A percentile compares a stretch with the other conserved stretches of the same genome.
Conservation (phyloP, 35 echinoderm and acorn worm species). For the Apostichopus californicus region DNA sequence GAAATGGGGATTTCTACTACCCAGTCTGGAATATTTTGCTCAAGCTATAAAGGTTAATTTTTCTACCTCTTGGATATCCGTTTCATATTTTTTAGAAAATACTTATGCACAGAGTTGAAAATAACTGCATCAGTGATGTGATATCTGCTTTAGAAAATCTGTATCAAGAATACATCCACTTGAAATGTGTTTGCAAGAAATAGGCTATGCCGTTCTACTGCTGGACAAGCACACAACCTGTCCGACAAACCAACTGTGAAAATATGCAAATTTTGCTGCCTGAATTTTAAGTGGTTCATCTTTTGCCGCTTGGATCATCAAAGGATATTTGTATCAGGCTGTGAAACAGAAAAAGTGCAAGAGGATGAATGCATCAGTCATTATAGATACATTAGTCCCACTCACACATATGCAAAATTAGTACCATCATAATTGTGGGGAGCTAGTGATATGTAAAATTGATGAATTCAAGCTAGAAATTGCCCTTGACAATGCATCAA, state of each 20-base stretch:
- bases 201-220: background rate
- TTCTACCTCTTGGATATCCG: no score
- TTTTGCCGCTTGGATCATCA: background rate
- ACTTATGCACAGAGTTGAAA: no score
- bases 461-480: slow-evolving; percentile 32
- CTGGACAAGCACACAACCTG: background rate
- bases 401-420: background rate
- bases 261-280: background rate
- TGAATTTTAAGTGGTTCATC: background rate
- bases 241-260: background rate
- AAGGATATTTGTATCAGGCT: background rate
- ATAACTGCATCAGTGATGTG: no score
- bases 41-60: no score
- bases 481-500: slow-evolving; percentile 42
- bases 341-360: background rate
- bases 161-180: no score
- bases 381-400: background rate
- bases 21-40: no score
- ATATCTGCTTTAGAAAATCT: no score
- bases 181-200: background rate
- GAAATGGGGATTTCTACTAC: no score
- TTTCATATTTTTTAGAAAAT: no score
- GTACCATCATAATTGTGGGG: background rate
- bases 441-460: slow-evolving; percentile 35
- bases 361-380: background rate